Conservation (phyloP, 2,797 vertebrate species). For the Sebastes matsubarae region DNA sequence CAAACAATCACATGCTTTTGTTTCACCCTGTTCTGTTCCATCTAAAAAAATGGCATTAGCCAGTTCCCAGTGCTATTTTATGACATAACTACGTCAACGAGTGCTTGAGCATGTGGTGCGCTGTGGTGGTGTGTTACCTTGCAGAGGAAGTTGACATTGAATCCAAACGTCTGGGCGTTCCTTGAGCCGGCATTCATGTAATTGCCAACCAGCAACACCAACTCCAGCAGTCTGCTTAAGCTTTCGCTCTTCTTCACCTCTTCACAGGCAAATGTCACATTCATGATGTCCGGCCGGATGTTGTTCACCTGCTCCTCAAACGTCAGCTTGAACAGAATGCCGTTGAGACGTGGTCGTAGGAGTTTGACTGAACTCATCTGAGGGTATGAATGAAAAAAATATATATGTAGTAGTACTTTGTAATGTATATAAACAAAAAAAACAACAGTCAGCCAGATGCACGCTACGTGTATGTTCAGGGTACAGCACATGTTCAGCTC, state of each 20-base stretch:
- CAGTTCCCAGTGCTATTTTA: neutral
- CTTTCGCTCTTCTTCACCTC: constrained; percentile 96
- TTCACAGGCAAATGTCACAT: constrained; percentile 95
- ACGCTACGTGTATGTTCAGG: neutral
- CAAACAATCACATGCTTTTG: neutral
- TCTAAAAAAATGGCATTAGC: neutral
- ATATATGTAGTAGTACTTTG: neutral
- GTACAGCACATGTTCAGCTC: neutral
- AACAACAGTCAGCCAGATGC: neutral
- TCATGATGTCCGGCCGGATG: constrained; percentile 95
- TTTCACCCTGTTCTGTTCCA: neutral
- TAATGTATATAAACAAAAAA: neutral
- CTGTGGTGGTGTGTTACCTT: constrained; percentile 84
- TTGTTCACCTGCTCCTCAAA: constrained; percentile 98
- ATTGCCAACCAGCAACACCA: constrained; percentile 93
- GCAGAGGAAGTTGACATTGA: constrained; percentile 94
- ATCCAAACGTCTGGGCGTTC: constrained; percentile 96
- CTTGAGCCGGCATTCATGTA: constrained; percentile 98
- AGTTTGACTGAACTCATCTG: constrained; percentile 98
- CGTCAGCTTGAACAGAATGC: constrained; percentile 93
- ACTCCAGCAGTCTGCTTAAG: constrained; percentile 89
- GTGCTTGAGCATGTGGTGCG: neutral
- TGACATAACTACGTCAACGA: neutral
- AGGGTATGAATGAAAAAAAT: neutral
- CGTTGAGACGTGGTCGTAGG: constrained; percentile 89